Evolutionary conservation across 64 coral and sea anemone genomes (phyloP).

Genomic region (Anthopleura sola): DNA sequence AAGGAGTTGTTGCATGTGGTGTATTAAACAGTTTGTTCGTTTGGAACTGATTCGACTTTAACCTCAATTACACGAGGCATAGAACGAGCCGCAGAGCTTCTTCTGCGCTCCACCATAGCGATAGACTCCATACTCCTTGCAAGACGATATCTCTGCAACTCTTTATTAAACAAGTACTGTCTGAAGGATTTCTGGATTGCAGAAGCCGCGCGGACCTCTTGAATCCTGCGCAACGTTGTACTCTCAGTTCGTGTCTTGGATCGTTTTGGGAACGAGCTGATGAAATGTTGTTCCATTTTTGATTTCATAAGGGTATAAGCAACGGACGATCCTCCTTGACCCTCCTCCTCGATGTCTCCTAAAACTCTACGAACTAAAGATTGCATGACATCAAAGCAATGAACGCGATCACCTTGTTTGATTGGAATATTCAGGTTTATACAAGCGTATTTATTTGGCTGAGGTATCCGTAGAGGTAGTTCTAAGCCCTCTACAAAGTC

Average conservation of each 20-base stretch:
- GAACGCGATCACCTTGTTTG: constrained; percentile 80
- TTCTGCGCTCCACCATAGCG: not conserved
- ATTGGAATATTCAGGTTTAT: constrained; percentile 92
- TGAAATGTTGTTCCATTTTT: constrained; percentile 87
- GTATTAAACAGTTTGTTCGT: not conserved
- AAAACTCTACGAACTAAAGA: constrained; percentile 81
- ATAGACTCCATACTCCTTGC: constrained; percentile 29
- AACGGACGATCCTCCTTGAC: constrained; percentile 8
- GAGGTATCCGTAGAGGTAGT: constrained; percentile 70
- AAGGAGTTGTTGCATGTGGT: not conserved
- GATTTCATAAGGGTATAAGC: constrained; percentile 85
- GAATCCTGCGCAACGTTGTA: constrained; percentile 78
- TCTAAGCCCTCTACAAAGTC: constrained; percentile 92
- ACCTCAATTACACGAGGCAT: constrained; percentile 7
- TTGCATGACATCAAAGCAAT: constrained; percentile 99
- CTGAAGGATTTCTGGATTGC: constrained; percentile 66
- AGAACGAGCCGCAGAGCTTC: not conserved
- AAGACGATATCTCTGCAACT: constrained; percentile 42
- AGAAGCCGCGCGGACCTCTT: constrained; percentile 72
- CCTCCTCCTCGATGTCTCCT: constrained; percentile 71
- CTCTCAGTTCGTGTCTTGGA: constrained; percentile 65
- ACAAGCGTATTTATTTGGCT: constrained; percentile 82
- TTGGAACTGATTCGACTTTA: not conserved
- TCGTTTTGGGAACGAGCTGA: constrained; percentile 75
- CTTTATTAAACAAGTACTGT: constrained; percentile 64